Conservation (phyloP, 2,113 vertebrate genomes). For the Rousettus leschenaultii region DNA sequence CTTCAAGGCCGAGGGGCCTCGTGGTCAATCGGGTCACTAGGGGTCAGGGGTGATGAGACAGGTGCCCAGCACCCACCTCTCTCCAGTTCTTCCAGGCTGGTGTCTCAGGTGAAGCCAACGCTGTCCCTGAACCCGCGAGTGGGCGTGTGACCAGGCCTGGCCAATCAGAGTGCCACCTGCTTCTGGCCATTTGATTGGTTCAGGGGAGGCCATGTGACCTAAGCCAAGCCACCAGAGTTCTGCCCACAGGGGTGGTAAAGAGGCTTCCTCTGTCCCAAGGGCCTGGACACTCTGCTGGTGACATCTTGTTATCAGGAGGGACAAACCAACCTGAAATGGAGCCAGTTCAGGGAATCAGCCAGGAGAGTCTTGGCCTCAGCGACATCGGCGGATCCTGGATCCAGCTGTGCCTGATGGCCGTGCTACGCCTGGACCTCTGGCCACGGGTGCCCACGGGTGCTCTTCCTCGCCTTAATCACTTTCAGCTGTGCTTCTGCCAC, state of each 20-base stretch:
- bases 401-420: background rate
- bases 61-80: background rate
- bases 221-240: background rate
- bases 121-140: background rate
- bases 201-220: background rate
- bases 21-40: background rate
- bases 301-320: background rate
- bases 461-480: background rate
- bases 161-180: background rate
- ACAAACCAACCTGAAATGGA: background rate
- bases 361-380: background rate
- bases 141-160: background rate
- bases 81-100: background rate
- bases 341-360: background rate
- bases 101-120: too few species aligned
- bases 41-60: background rate
- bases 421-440: background rate
- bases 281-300: background rate
- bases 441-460: accelerated
- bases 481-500: background rate
- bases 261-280: background rate
- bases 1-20: background rate
- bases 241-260: background rate
- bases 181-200: background rate
- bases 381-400: background rate